Evolutionary conservation across 2,797 vertebrate genomes (phyloP).

Genomic region (Brachyrhaphis roseni): DNA sequence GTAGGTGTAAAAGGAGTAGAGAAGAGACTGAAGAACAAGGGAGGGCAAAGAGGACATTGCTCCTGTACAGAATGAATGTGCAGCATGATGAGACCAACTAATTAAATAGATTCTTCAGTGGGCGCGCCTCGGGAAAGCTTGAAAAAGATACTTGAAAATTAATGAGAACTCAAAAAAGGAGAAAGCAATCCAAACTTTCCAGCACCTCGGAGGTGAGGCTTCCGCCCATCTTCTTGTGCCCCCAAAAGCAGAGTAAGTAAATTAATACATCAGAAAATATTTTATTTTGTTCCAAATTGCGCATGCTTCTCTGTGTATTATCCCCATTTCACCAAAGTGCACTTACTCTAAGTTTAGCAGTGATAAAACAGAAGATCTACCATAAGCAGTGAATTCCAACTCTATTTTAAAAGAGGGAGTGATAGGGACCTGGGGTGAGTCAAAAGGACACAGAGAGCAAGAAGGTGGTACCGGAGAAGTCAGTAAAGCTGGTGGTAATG

Average conservation of each 20-base stretch:
- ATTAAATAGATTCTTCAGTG: constrained; percentile 80
- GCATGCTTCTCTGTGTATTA: constrained; percentile 11
- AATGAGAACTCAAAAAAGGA: constrained; percentile 71
- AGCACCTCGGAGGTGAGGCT: constrained; percentile 54
- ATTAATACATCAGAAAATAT: constrained; percentile 47
- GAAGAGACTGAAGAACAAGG: constrained; percentile 45
- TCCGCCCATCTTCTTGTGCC: constrained; percentile 43
- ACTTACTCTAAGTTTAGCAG: constrained; percentile 87
- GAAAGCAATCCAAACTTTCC: constrained; percentile 61
- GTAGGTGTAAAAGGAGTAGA: constrained; percentile 46
- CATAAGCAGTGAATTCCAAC: constrained; percentile 81
- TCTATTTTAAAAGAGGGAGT: constrained; percentile 78
- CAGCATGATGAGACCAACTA: constrained; percentile 75
- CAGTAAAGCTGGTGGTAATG: constrained; percentile 65
- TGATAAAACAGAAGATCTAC: constrained; percentile 80
- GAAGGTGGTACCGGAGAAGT: constrained; percentile 57
- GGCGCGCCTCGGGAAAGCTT: constrained; percentile 76
- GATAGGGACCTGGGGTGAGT: constrained; percentile 69
- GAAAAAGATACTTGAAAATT: constrained; percentile 77
- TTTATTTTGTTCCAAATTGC: constrained; percentile 60
- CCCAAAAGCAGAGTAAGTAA: constrained; percentile 34
- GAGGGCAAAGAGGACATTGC: constrained; percentile 72
- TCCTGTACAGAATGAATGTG: constrained; percentile 71
- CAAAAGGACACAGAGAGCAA: constrained; percentile 72
- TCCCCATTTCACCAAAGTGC: constrained; percentile 63